These are phyloP conservation scores for Herpailurus yagouaroundi DNA, from an alignment of 2,113 vertebrate genomes.

Conservation along the genomic window DNA sequence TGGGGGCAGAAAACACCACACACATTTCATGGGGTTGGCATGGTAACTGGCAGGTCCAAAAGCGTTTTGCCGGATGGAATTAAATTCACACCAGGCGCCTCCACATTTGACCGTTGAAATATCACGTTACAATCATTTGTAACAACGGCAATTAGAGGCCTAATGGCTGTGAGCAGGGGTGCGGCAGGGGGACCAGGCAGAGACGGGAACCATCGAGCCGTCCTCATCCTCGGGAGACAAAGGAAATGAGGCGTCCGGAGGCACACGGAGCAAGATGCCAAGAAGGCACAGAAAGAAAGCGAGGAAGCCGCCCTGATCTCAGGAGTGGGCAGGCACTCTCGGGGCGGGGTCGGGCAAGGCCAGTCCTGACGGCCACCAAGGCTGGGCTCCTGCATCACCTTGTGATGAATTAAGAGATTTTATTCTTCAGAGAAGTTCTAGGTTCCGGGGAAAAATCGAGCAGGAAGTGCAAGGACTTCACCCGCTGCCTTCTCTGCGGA, in stretches of 20 bases:
- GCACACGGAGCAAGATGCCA: accelerated
- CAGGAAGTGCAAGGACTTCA: no score
- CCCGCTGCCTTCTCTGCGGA: accelerated
- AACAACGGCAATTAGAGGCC: background rate
- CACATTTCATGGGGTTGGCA: background rate
- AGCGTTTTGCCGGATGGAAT: accelerated
- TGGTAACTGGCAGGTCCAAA: background rate
- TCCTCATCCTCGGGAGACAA: accelerated
- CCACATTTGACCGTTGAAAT: accelerated
- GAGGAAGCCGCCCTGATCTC: accelerated
- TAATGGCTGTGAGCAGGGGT: background rate
- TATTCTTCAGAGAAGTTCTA: background rate
- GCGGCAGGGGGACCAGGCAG: background rate
- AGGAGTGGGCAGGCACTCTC: background rate
- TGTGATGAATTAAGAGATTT: no score
- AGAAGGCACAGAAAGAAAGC: background rate
- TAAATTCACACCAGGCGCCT: background rate
- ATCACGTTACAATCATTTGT: accelerated
- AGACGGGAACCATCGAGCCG: accelerated
- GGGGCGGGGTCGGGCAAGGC: accelerated
- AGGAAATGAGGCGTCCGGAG: background rate
- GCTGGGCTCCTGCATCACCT: background rate
- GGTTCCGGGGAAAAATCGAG: background rate
- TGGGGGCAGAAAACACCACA: background rate
- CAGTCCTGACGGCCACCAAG: accelerated